Evolutionary conservation across 2,888 invertebrate genomes (phyloP).

Genomic region (Metacarcinus magister): DNA sequence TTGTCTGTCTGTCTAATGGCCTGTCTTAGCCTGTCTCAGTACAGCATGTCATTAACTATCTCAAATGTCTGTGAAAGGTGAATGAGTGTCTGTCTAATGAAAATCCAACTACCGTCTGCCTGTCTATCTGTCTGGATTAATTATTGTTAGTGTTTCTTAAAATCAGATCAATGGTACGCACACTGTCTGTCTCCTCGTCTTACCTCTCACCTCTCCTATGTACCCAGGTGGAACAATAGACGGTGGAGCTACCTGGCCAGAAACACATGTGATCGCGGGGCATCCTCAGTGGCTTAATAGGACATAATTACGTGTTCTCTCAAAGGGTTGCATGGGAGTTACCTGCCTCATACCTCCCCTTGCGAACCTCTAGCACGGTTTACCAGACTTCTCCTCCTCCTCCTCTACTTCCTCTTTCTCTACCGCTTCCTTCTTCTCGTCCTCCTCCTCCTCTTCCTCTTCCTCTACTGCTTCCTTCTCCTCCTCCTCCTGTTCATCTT

Average conservation of each 20-base stretch:
- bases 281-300: neutral
- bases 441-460: neutral
- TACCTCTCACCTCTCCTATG: neutral
- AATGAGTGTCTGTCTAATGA: slow-evolving; percentile 2
- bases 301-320: neutral
- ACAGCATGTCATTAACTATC: slow-evolving; percentile 26
- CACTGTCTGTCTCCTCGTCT: neutral
- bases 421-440: neutral
- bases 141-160: neutral
- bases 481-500: neutral
- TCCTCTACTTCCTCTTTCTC: neutral
- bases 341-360: neutral
- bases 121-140: neutral
- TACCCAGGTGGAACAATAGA: neutral
- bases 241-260: neutral
- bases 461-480: neutral
- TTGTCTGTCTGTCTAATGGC: slow-evolving; percentile 13
- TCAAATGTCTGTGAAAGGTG: neutral
- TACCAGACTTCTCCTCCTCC: neutral
- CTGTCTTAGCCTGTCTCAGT: neutral
- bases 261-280: neutral
- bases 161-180: neutral
- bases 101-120: neutral
- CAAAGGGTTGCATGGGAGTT: neutral
- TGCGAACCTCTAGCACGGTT: neutral